These are phyloP conservation scores for Drosophila sechellia DNA, from an alignment of 1,140 invertebrate species.

Conservation along the genomic window DNA sequence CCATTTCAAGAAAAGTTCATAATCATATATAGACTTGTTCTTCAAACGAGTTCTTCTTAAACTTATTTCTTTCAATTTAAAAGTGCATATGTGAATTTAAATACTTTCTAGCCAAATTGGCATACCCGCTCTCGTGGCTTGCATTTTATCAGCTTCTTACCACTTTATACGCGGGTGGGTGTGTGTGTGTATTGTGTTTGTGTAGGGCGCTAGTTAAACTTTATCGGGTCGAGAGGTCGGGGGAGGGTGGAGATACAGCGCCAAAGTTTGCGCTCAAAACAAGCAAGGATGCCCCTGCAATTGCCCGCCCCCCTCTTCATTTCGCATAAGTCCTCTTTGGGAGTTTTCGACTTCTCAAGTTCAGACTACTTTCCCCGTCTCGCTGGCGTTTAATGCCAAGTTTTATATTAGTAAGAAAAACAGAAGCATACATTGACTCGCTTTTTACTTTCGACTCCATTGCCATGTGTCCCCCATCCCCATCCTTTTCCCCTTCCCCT, in stretches of 20 bases:
- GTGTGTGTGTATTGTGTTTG: conserved; percentile 44
- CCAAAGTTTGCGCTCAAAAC: conserved; percentile 61
- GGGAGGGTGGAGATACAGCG: conserved; percentile 27
- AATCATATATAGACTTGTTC: too few species aligned
- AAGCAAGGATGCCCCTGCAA: conserved; percentile 22
- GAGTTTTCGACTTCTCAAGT: conserved; percentile 82
- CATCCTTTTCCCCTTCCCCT: background rate
- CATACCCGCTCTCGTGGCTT: conserved; percentile 24
- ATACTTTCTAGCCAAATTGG: background rate
- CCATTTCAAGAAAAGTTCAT: too few species aligned
- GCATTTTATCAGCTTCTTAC: conserved; percentile 39
- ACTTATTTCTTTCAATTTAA: too few species aligned
- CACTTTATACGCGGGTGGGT: conserved; percentile 41
- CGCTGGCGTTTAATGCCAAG: conserved; percentile 66
- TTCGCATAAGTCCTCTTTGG: conserved; percentile 74
- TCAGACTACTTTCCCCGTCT: conserved; percentile 49
- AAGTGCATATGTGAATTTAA: background rate
- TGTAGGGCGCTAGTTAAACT: conserved; percentile 75
- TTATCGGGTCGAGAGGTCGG: conserved; percentile 56
- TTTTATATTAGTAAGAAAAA: conserved; percentile 73
- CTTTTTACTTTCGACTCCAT: conserved; percentile 36
- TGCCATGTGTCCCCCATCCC: conserved; percentile 9
- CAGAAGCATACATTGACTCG: conserved; percentile 48
- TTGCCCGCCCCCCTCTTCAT: conserved; percentile 13
- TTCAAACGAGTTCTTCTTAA: too few species aligned